Percentiles rank a stretch among this genome's conserved stretches.
Evolutionary conservation across 2,888 invertebrate species (phyloP).

Genomic region (Phortica magna): DNA sequence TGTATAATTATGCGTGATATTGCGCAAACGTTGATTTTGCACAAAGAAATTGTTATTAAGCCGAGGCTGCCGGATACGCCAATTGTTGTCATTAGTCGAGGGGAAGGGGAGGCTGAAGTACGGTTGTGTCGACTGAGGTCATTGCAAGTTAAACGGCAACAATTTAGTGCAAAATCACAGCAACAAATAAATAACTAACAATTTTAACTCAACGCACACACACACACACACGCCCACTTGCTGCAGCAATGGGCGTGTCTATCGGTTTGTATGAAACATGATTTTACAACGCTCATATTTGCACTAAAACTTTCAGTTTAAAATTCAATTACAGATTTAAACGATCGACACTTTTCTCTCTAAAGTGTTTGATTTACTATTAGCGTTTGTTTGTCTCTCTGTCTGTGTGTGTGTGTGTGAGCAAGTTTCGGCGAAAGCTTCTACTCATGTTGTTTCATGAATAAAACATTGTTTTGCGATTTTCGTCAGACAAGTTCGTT

Average conservation of each 20-base stretch:
- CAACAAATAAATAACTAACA: slow-evolving; percentile 6
- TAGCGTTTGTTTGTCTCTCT: not conserved
- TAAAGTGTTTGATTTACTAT: slow-evolving; percentile 30
- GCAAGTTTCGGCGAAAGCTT: slow-evolving; percentile 22
- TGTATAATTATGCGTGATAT: too few relatives aligned
- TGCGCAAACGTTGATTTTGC: too few relatives aligned
- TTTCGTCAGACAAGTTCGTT: not conserved
- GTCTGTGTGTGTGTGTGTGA: not conserved
- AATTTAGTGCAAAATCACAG: slow-evolving; percentile 12
- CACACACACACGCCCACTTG: not conserved
- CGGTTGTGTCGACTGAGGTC: slow-evolving; percentile 46
- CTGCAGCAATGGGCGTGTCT: too few relatives aligned
- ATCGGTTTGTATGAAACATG: too few relatives aligned
- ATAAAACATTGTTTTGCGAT: slow-evolving; percentile 60
- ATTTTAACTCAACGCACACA: slow-evolving; percentile 8
- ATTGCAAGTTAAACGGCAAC: slow-evolving; percentile 3
- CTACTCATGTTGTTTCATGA: slow-evolving; percentile 48
- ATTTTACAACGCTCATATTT: not conserved
- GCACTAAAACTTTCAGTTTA: slow-evolving; percentile 24
- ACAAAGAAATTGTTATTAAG: slow-evolving; percentile 50
- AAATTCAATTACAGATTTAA: slow-evolving; percentile 31
- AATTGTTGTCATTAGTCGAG: slow-evolving; percentile 54
- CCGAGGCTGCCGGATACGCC: slow-evolving; percentile 56
- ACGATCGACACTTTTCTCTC: slow-evolving; percentile 22
- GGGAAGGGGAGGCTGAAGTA: not conserved